Evolutionary conservation across 2,113 vertebrate species (phyloP).

Genomic region (Podocnemis expansa): DNA sequence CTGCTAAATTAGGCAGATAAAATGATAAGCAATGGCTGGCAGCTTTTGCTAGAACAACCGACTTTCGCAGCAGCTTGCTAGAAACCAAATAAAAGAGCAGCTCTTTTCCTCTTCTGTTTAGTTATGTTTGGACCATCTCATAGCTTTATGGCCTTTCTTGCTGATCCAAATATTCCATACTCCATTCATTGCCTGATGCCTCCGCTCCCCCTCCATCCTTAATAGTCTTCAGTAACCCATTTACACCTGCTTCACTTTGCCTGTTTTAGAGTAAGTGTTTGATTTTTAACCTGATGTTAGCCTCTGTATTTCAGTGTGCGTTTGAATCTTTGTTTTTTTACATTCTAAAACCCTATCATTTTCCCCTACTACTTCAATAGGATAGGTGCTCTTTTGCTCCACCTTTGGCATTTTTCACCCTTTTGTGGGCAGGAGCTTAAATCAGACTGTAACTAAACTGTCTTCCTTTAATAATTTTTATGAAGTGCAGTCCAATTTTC

Average conservation of each 20-base stretch:
- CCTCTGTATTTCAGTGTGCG: background rate
- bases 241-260: background rate
- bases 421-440: conserved; percentile 37
- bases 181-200: background rate
- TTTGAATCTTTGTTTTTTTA: conserved; percentile 11
- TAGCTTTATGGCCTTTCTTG: background rate
- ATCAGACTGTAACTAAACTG: conserved; percentile 40
- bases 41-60: background rate
- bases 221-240: background rate
- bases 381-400: conserved; percentile 30
- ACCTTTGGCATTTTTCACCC: conserved; percentile 49
- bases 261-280: conserved; percentile 3
- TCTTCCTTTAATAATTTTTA: conserved; percentile 69
- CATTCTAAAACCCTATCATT: conserved; percentile 13
- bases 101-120: background rate
- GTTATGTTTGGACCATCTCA: background rate
- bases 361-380: conserved; percentile 15
- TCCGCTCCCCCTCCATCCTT: background rate
- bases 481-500: conserved; percentile 74
- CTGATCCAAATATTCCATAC: background rate
- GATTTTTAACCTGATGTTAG: conserved; percentile 26
- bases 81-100: background rate
- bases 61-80: conserved; percentile 8
- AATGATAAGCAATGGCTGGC: background rate
- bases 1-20: conserved; percentile 4